Evolutionary conservation across 2,888 invertebrate species (phyloP).

Genomic region (Morpho deidamia): DNA sequence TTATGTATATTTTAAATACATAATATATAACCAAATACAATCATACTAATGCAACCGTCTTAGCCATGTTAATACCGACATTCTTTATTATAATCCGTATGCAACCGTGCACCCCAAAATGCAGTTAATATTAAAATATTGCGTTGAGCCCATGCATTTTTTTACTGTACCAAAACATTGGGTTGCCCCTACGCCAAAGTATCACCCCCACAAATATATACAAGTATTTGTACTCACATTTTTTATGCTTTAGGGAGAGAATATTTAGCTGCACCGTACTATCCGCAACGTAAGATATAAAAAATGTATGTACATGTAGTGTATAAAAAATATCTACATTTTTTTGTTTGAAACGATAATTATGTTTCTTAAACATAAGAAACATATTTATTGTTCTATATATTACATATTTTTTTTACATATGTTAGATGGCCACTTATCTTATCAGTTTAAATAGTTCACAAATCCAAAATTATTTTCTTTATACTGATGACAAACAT

Average conservation of each 20-base stretch:
- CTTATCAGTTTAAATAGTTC: no score
- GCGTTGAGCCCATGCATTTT: slow-evolving; percentile 69
- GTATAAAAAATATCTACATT: neutral
- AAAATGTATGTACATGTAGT: slow-evolving; percentile 30
- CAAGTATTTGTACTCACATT: slow-evolving; percentile 72
- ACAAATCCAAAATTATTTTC: no score
- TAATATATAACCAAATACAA: slow-evolving; percentile 9
- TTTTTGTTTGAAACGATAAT: neutral
- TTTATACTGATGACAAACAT: no score
- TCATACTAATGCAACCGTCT: slow-evolving; percentile 14
- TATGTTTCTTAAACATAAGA: neutral
- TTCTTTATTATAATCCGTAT: slow-evolving; percentile 41
- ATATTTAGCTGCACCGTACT: slow-evolving; percentile 55
- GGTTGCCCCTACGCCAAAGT: slow-evolving; percentile 48
- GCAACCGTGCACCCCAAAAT: slow-evolving; percentile 63
- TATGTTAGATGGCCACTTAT: no score
- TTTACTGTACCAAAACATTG: slow-evolving; percentile 72
- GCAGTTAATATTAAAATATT: slow-evolving; percentile 78
- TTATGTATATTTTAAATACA: no score
- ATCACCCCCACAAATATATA: slow-evolving; percentile 65
- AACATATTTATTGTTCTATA: no score
- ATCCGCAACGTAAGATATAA: slow-evolving; percentile 41
- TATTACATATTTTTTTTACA: no score
- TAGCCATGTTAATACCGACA: slow-evolving; percentile 42
- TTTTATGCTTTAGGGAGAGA: slow-evolving; percentile 45